Conservation (phyloP, 2,888 invertebrate genomes). For the Uloborus plumipes region DNA sequence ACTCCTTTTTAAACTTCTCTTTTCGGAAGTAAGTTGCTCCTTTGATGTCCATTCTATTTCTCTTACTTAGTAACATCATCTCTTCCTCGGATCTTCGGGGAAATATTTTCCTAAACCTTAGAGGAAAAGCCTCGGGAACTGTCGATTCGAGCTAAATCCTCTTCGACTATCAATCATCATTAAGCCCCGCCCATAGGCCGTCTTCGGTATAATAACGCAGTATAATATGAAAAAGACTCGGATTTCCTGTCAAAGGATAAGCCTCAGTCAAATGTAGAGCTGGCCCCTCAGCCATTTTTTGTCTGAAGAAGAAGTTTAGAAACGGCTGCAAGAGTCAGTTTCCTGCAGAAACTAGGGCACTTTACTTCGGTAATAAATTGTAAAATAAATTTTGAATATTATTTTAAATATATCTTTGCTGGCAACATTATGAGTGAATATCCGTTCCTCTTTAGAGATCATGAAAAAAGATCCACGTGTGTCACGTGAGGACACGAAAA, state of each 20-base stretch:
- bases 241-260: slow-evolving; percentile 43
- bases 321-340: too few species aligned
- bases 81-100: background rate
- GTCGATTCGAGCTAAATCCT: slow-evolving; percentile 24
- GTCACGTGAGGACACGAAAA: too few species aligned
- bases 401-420: too few species aligned
- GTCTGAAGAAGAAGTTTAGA: background rate
- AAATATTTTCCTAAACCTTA: slow-evolving; percentile 6
- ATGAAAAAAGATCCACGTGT: too few species aligned
- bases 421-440: too few species aligned
- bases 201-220: slow-evolving; percentile 50
- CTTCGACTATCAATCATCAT: slow-evolving; percentile 40
- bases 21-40: background rate
- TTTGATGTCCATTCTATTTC: slow-evolving; percentile 6
- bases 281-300: slow-evolving; percentile 25
- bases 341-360: too few species aligned
- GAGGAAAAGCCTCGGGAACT: slow-evolving; percentile 15
- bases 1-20: background rate
- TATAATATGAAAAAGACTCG: slow-evolving; percentile 41
- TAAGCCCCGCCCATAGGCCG: slow-evolving; percentile 33
- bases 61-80: slow-evolving; percentile 5
- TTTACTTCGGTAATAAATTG: too few species aligned
- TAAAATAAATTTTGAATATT: too few species aligned
- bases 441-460: too few species aligned
- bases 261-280: slow-evolving; percentile 14